Percentiles rank a stretch among this genome's conserved stretches.
phyloP scores from a whole-genome alignment of 2,113 vertebrate species.

The Anhinga anhinga region DNA sequence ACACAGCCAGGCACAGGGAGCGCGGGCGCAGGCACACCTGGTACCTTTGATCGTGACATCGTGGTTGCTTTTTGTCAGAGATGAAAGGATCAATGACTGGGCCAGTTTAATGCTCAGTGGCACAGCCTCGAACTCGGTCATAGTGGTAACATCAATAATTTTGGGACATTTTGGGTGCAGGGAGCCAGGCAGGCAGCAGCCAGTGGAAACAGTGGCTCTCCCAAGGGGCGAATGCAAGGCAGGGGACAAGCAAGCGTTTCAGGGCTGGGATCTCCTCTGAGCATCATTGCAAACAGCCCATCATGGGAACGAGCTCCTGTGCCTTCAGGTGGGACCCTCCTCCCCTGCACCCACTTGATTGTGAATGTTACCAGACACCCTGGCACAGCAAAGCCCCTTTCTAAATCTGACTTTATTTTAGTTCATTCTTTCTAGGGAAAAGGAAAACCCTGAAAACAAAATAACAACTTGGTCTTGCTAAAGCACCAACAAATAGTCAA shows the following conservation, averaged over 20 bases:
- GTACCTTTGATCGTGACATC: rapidly evolving
- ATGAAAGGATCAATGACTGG: not conserved
- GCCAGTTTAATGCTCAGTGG: rapidly evolving
- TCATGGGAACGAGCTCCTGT: too few relatives aligned
- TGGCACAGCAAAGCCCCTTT: not conserved
- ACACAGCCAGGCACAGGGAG: rapidly evolving
- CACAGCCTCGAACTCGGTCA: not conserved
- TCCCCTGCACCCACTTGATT: not conserved
- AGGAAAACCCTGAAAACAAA: not conserved
- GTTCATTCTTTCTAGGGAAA: not conserved
- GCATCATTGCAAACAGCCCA: not conserved
- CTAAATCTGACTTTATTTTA: not conserved
- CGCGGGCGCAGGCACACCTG: rapidly evolving
- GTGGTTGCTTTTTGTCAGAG: rapidly evolving
- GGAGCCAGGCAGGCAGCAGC: not conserved
- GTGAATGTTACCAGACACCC: not conserved
- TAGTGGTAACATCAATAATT: not conserved
- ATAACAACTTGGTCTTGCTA: too few relatives aligned
- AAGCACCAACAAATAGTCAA: not conserved
- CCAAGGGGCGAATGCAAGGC: rapidly evolving
- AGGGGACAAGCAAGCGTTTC: not conserved
- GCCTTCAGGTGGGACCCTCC: not conserved
- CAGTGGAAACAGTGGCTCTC: not conserved
- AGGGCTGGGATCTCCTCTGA: not conserved
- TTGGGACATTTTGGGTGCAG: rapidly evolving